Base-by-base conservation (phyloP, 2,888 invertebrate species). In the Liopterus haemorrhoidalis region DNA sequence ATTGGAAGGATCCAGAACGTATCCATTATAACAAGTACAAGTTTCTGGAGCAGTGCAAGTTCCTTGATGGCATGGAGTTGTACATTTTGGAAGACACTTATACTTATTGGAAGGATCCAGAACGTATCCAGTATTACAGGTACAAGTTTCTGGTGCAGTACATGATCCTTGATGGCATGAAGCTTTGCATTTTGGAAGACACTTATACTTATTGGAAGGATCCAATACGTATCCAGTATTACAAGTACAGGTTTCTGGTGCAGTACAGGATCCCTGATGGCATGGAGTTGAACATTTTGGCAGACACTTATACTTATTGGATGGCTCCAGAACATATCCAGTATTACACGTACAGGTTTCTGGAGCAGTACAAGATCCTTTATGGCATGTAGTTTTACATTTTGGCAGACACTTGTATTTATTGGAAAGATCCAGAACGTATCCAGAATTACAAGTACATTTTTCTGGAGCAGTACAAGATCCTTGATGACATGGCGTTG, bases 361-460 rank as follows among this genome's bases (percentile, higher is more conserved):
- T 0, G 82, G 82, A 0, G 73, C 71, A 0, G 78, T 73, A 49
- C 83, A 83, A 12, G 71, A 68, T 0, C 82, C 82, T 54, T 83
- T 82, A 5, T 69, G 67, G 49, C 83, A 83, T 1, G 80, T 80
- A 9, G 73, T 72, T 0, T 71, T 66, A 51, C 83, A 82, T 41
- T 73, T 60, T 3, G 70, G 60, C 12, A 61, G 49, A 46, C 71
- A 71, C 24, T 59, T 62, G 3, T 52, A 53, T 3, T 59, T 60
- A 14, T 58, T 56, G 0, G 54, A 53, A 9, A 35, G 47, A 27
- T 28, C 67, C 66, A 31, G 50, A 41, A 63, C 62, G 30, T 42
- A 53, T 4, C 49, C 49, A n/a, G 19, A 45, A 35, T 66, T 69
- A 55, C 78, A 78, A 5, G 66, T 61, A 53, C 79, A 79, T 1